These are phyloP conservation scores for Caloenas nicobarica DNA, from an alignment of 2,113 vertebrate genomes.

Conservation along the genomic window DNA sequence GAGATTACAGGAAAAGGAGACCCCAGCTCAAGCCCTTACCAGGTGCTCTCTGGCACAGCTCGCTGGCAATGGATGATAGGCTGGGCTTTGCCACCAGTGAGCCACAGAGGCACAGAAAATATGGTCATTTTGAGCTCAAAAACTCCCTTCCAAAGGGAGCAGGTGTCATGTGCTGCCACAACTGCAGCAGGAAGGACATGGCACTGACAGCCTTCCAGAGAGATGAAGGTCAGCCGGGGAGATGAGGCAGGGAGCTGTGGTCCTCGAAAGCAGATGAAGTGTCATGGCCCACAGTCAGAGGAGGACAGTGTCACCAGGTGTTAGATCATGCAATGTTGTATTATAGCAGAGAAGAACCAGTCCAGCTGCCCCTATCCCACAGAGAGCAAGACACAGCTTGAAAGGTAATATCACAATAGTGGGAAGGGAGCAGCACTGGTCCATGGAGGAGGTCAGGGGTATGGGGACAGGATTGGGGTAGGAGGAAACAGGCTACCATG, in stretches of 20 bases:
- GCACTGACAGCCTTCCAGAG: neutral
- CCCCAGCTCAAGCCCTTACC: neutral
- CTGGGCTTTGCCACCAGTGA: neutral
- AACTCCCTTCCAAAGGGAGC: neutral
- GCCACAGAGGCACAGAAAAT: neutral
- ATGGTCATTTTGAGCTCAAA: rapidly evolving
- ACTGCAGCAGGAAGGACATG: rapidly evolving
- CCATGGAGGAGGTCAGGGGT: too few species aligned
- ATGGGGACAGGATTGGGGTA: neutral
- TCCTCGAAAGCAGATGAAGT: neutral
- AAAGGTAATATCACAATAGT: neutral
- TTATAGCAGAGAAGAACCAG: neutral
- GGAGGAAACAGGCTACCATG: neutral
- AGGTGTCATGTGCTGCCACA: neutral
- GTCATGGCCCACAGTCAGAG: neutral
- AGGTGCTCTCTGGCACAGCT: neutral
- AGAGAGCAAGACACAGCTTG: neutral
- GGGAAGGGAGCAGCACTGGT: neutral
- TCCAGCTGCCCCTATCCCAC: rapidly evolving
- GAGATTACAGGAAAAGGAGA: neutral
- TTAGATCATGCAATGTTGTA: too few species aligned
- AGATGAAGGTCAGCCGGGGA: neutral
- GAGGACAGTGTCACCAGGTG: neutral
- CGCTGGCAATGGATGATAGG: rapidly evolving
- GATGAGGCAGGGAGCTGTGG: rapidly evolving